These are phyloP conservation scores for Alouatta palliata DNA, from an alignment of 2,113 vertebrate genomes.

Conservation along the genomic window DNA sequence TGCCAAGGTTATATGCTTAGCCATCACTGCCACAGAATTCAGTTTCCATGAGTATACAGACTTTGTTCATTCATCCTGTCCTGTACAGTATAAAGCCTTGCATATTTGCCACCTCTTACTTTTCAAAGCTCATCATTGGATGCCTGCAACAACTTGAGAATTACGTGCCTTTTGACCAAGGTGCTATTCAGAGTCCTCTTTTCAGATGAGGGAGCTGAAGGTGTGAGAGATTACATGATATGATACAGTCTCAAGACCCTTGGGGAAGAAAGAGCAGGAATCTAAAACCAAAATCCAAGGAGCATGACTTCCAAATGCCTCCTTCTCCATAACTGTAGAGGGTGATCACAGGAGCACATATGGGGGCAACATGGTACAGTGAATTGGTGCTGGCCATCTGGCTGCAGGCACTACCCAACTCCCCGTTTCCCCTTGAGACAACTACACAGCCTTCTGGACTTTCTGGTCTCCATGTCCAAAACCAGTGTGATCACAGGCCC, in stretches of 20 bases:
- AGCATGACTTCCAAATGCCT: background rate
- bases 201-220: background rate
- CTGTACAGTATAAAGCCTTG: background rate
- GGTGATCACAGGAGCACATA: background rate
- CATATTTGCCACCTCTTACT: fast-evolving
- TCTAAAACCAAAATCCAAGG: background rate
- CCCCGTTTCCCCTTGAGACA: background rate
- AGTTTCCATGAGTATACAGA: fast-evolving
- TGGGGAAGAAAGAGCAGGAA: background rate
- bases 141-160: too few relatives aligned
- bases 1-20: background rate
- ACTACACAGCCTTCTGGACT: background rate
- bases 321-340: fast-evolving
- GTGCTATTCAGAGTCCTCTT: background rate
- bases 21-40: too few relatives aligned
- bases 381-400: fast-evolving
- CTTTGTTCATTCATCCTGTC: background rate
- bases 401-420: background rate
- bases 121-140: background rate
- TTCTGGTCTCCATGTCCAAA: background rate
- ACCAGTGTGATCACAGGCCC: fast-evolving
- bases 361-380: fast-evolving
- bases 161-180: background rate
- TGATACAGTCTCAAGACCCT: background rate
- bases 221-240: background rate